phyloP scores from a whole-genome alignment of 2,113 vertebrate genomes.

The Vulpes ferrilata region DNA sequence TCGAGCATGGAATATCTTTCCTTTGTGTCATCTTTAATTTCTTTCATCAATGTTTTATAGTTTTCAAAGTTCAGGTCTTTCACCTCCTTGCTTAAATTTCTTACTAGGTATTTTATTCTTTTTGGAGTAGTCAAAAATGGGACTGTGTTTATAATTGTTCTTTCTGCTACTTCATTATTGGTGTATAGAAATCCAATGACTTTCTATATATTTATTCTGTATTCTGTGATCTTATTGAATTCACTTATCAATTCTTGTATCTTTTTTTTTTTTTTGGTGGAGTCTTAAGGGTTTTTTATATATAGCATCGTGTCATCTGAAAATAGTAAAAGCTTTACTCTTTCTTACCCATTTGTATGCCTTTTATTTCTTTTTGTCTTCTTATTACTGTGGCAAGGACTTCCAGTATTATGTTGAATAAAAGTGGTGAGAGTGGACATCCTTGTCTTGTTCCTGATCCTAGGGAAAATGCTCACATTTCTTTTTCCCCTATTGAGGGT shows the following conservation, averaged over 20 bases:
- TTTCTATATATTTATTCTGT: neutral
- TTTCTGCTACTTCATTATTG: neutral
- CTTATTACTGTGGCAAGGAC: neutral
- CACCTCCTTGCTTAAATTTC: neutral
- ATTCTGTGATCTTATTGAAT: neutral
- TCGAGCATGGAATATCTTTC: neutral
- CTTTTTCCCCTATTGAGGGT: neutral
- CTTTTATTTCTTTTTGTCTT: neutral
- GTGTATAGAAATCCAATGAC: neutral
- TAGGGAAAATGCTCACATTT: neutral
- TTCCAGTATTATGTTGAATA: neutral
- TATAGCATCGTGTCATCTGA: neutral
- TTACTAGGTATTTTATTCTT: neutral
- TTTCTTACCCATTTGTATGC: neutral
- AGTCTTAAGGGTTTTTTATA: neutral
- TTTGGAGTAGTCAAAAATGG: neutral
- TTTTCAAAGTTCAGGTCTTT: neutral
- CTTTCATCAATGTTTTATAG: neutral
- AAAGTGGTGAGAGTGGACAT: neutral
- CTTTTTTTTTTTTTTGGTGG: neutral
- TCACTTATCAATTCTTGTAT: neutral
- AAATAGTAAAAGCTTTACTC: neutral
- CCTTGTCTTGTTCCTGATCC: neutral
- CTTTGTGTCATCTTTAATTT: neutral
- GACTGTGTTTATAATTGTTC: neutral